A percentile compares a stretch with the other conserved stretches of the same genome.
Conservation (phyloP, 2,113 vertebrate genomes). For the Hippopotamus amphibius region DNA sequence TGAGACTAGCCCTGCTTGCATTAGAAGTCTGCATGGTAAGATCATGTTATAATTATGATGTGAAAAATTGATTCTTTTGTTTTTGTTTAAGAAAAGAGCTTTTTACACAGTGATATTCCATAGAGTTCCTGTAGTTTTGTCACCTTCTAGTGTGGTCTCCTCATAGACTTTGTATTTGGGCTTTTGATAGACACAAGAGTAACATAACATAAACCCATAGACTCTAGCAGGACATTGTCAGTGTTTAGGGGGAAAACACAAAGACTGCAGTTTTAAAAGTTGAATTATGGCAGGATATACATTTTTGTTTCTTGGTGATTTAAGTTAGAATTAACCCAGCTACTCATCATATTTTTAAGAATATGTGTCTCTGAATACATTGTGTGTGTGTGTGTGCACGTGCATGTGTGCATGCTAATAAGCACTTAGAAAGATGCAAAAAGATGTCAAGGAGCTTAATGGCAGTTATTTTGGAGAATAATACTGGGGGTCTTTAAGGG, state of each 20-base stretch:
- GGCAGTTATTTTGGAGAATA: neutral
- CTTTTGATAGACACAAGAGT: neutral
- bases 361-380: neutral
- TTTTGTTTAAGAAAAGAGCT: neutral
- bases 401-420: neutral
- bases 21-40: slow-evolving; percentile 93
- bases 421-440: neutral
- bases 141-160: neutral
- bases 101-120: neutral
- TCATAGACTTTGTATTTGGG: slow-evolving; percentile 3
- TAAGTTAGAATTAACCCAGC: slow-evolving; percentile 29
- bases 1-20: slow-evolving; percentile 93
- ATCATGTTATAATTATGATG: neutral
- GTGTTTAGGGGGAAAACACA: neutral
- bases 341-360: neutral
- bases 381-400: neutral
- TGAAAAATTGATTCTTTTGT: slow-evolving; percentile 34
- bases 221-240: neutral
- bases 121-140: neutral
- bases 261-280: neutral
- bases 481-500: neutral
- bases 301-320: neutral
- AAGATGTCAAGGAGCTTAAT: neutral
- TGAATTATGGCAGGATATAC: neutral
- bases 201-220: neutral